These are phyloP conservation scores for Anthoptus insignis DNA, from an alignment of 2,888 invertebrate species.

Conservation along the genomic window DNA sequence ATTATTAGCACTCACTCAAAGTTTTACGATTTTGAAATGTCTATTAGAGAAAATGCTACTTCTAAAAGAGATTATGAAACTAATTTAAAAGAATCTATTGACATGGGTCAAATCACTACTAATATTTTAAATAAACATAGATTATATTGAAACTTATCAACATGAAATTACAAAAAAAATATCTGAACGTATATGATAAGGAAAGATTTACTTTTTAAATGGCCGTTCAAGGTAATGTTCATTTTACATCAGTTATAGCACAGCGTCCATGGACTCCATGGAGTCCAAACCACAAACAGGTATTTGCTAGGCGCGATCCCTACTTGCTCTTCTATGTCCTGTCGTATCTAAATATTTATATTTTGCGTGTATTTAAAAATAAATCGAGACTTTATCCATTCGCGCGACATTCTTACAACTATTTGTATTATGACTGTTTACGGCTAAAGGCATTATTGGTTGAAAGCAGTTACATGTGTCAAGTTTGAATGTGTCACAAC, in stretches of 20 bases:
- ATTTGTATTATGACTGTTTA: background rate
- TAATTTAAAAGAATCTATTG: background rate
- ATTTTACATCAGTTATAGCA: too few species aligned
- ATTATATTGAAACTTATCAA: too few species aligned
- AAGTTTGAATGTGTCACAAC: background rate
- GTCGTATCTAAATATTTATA: background rate
- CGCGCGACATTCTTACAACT: constrained; percentile 1
- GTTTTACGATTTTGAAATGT: background rate
- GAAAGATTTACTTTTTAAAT: too few species aligned
- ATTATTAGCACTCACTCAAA: too few species aligned
- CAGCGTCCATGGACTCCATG: too few species aligned
- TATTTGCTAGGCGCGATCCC: background rate
- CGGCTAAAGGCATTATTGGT: constrained; percentile 31
- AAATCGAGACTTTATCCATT: constrained; percentile 4
- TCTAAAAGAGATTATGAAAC: too few species aligned
- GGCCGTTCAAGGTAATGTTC: too few species aligned
- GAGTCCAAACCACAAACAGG: too few species aligned
- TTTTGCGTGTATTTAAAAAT: constrained; percentile 4
- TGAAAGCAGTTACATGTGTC: background rate
- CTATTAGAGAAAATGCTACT: background rate
- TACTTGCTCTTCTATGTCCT: background rate
- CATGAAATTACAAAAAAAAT: too few species aligned
- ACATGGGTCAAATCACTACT: too few species aligned
- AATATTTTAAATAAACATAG: too few species aligned
- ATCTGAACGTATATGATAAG: too few species aligned